Evolutionary conservation across 1,140 invertebrate species (phyloP).

Genomic region (Heterodera carotae): DNA sequence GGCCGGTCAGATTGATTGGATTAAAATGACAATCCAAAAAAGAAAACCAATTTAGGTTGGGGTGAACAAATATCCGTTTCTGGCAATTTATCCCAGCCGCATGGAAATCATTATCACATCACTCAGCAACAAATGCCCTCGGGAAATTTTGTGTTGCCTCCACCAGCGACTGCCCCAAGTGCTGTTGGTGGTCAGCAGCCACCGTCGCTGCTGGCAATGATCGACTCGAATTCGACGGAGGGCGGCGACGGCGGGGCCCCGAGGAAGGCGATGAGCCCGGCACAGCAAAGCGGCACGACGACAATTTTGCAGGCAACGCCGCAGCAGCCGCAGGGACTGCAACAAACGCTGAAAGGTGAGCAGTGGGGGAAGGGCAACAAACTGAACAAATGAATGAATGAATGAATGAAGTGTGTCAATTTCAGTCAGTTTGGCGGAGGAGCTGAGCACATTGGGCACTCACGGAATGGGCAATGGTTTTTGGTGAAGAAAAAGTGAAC

Average conservation of each 20-base stretch:
- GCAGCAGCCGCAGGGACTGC: neutral
- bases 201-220: slow-evolving; percentile 11
- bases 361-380: no score
- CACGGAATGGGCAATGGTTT: slow-evolving; percentile 18
- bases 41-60: neutral
- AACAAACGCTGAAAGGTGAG: slow-evolving; percentile 2
- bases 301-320: neutral
- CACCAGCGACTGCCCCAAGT: neutral
- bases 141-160: neutral
- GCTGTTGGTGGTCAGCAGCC: neutral
- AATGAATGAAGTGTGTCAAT: neutral
- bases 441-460: slow-evolving; percentile 5
- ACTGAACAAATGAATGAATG: no score
- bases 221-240: neutral
- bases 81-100: neutral
- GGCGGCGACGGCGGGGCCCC: neutral
- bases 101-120: neutral
- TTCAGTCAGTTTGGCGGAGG: slow-evolving; percentile 30
- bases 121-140: neutral
- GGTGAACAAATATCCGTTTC: neutral
- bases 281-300: neutral
- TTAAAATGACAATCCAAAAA: no score
- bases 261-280: slow-evolving; percentile 4
- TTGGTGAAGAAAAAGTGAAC: slow-evolving; percentile 1
- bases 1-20: neutral